Evolutionary conservation across 2,888 invertebrate genomes (phyloP).

Genomic region (Netelia virgata): DNA sequence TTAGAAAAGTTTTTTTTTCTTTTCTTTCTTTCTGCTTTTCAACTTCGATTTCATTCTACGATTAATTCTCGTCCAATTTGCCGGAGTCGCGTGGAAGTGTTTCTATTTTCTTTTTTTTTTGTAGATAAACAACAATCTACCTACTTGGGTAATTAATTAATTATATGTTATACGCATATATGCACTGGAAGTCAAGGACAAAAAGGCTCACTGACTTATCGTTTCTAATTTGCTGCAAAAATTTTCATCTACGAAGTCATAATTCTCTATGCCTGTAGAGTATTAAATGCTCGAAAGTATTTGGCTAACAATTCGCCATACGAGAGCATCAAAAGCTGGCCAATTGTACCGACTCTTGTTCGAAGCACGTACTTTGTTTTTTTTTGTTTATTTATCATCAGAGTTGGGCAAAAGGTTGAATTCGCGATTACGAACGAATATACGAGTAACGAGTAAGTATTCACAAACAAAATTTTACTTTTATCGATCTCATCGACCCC

Average conservation of each 20-base stretch:
- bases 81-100: conserved; percentile 34
- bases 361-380: neutral
- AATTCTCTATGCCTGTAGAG: conserved; percentile 25
- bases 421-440: neutral
- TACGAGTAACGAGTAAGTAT: neutral
- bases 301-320: conserved; percentile 20
- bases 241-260: conserved; percentile 21
- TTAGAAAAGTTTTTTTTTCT: conserved; percentile 56
- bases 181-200: conserved; percentile 60
- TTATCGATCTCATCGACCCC: neutral
- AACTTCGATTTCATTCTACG: conserved; percentile 2
- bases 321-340: conserved; percentile 14
- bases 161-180: conserved; percentile 17
- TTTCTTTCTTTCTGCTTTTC: conserved; percentile 1
- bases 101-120: neutral
- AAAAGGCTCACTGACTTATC: conserved; percentile 38
- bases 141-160: conserved; percentile 25
- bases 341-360: conserved; percentile 1
- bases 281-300: conserved; percentile 20
- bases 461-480: neutral
- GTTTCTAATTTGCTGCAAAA: conserved; percentile 18
- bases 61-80: conserved; percentile 12
- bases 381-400: conserved; percentile 12
- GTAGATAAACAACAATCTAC: conserved; percentile 30
- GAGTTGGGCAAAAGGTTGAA: conserved; percentile 40